Evolutionary conservation across 2,113 vertebrate species (phyloP), one percentile per base, ranked within the genome.

Genomic region (Tor tambroides): DNA sequence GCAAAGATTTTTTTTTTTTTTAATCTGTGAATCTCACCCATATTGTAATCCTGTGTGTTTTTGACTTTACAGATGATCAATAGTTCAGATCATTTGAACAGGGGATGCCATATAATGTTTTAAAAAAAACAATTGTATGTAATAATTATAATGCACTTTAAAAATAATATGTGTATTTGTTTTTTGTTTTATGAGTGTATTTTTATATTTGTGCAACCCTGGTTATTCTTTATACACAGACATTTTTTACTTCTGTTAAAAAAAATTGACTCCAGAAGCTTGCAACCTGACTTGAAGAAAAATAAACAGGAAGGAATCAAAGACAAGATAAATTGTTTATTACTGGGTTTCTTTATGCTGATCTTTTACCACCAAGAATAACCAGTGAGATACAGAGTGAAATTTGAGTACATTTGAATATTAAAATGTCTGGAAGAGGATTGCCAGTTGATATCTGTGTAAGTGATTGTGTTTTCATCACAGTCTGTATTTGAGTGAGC

Each of bases 311-410:
- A 77, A 38, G 74, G 43, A 84, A 43, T 41, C 75, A 59, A 83
- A 54, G 10, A 32, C 30, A 23, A 89, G 83, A 75, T 49, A 1
- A 49, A 41, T 87, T 89, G 92, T 86, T 14, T 87, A 72, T 90
- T 87, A 82, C 90, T 89, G 75, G 84, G 72, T 81, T 92, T 91
- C 32, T 90, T 89, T 83, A 85, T 89, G 74, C 51, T 87, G 49
- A 84, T 85, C 56, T 87, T 67, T 85, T 85, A 79, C 88, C 49
- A 76, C 84, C 49, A 89, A 78, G n/a, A n/a, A n/a, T n/a, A n/a
- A n/a, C n/a, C n/a, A n/a, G 82, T 87, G 82, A 85, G 43, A 87
- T 35, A 71, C 56, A 85, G 15, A 56, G 46, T 69, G 35, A 86
- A 87, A 76, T 59, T 59, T 35, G 43, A 63, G 30, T 65, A 79